These are phyloP conservation scores for Tribolium madens DNA, from an alignment of 1,140 invertebrate species.

Conservation along the genomic window DNA sequence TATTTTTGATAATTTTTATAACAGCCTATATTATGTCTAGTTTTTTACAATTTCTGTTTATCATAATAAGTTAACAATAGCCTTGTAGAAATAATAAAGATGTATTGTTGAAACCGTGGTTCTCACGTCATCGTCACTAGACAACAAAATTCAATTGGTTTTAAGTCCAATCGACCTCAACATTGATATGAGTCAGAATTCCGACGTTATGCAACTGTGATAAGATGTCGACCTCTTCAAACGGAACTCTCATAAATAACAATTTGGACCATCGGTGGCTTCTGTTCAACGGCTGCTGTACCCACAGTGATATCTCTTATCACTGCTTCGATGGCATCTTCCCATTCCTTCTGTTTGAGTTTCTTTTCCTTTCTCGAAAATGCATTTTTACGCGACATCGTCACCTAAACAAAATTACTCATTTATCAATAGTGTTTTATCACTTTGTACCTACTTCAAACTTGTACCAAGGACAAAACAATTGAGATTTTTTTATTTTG, in stretches of 20 bases:
- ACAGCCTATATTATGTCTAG: too few relatives aligned
- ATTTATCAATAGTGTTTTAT: background rate
- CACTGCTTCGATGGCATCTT: constrained; percentile 79
- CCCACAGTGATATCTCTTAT: constrained; percentile 75
- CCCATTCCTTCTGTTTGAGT: constrained; percentile 70
- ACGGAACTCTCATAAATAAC: constrained; percentile 87
- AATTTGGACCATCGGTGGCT: constrained; percentile 81
- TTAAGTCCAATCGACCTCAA: background rate
- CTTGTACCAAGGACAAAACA: background rate
- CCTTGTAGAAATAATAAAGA: too few relatives aligned
- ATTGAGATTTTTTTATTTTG: too few relatives aligned
- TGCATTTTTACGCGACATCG: constrained; percentile 66
- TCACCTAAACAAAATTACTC: constrained; percentile 64
- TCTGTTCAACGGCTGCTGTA: constrained; percentile 67
- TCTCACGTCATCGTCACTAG: background rate
- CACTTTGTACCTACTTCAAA: background rate
- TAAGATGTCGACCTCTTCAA: constrained; percentile 33
- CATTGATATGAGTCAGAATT: background rate
- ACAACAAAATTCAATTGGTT: background rate
- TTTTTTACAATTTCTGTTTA: too few relatives aligned
- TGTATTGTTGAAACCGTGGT: background rate
- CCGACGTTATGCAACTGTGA: constrained; percentile 20
- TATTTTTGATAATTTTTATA: too few relatives aligned
- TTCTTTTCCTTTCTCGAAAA: constrained; percentile 63
- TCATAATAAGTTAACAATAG: too few relatives aligned